phyloP scores from a whole-genome alignment of 2,888 invertebrate species.

The Caenorhabditis sulstoni region DNA sequence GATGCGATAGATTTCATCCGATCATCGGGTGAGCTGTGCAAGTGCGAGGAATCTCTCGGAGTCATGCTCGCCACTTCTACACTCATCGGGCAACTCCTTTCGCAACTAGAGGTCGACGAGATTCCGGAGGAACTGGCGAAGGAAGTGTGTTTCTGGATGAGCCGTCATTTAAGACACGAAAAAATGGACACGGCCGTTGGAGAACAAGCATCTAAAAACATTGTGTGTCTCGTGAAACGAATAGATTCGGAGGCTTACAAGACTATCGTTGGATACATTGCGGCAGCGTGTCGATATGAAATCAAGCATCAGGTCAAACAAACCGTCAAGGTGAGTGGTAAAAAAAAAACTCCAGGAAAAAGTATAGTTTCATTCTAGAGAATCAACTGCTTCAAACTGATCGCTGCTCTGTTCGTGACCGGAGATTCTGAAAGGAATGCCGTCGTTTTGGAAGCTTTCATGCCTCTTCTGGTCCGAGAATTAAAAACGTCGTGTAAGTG shows the following conservation, averaged over 20 bases:
- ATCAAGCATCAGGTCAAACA: slow-evolving; percentile 64
- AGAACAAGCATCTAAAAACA: slow-evolving; percentile 69
- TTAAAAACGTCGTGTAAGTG: slow-evolving; percentile 63
- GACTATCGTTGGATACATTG: slow-evolving; percentile 59
- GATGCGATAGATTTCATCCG: slow-evolving; percentile 20
- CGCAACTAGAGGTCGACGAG: slow-evolving; percentile 39
- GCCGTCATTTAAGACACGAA: slow-evolving; percentile 62
- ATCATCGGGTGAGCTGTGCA: slow-evolving; percentile 33
- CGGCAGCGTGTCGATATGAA: slow-evolving; percentile 69
- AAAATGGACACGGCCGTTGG: slow-evolving; percentile 56
- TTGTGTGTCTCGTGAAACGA: slow-evolving; percentile 56
- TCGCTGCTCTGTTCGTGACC: slow-evolving; percentile 68
- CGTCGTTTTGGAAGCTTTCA: slow-evolving; percentile 57
- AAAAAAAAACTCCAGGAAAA: not conserved
- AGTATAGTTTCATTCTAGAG: slow-evolving; percentile 73
- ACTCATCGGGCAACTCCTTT: slow-evolving; percentile 68
- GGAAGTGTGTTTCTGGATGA: slow-evolving; percentile 60
- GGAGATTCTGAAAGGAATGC: slow-evolving; percentile 27
- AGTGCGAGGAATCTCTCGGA: slow-evolving; percentile 61
- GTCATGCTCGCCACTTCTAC: slow-evolving; percentile 62
- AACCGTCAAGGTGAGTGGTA: slow-evolving; percentile 50
- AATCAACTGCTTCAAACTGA: slow-evolving; percentile 72
- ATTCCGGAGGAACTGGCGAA: slow-evolving; percentile 41
- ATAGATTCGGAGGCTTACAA: slow-evolving; percentile 48
- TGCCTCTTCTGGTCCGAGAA: slow-evolving; percentile 73